phyloP scores from a whole-genome alignment of 2,113 vertebrate species.

The Lates calcarifer region DNA sequence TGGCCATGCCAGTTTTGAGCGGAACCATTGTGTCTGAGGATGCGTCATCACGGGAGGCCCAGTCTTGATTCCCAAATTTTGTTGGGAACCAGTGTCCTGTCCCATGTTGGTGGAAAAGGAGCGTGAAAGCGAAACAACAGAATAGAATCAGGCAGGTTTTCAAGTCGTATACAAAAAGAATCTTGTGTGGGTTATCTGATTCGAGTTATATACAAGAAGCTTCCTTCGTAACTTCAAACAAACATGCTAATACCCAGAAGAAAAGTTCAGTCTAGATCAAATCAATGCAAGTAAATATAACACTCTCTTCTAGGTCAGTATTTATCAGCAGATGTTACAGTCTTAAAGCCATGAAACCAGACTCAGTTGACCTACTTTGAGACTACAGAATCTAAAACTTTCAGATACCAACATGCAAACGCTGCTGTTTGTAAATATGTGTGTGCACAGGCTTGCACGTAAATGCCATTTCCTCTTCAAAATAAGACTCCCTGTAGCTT shows the following conservation, averaged over 20 bases:
- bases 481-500: constrained; percentile 4
- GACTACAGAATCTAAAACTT: not conserved
- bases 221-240: not conserved
- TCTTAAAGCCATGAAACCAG: constrained; percentile 33
- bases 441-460: not conserved
- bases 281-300: constrained; percentile 46
- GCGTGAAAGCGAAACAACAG: no score
- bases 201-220: not conserved
- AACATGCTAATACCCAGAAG: not conserved
- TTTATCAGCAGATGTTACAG: constrained; percentile 49
- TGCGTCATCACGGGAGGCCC: no score
- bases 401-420: not conserved
- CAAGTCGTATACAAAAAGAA: no score
- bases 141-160: not conserved
- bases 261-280: not conserved
- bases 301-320: constrained; percentile 32
- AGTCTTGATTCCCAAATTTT: no score
- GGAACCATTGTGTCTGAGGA: no score
- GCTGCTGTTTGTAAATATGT: constrained; percentile 4
- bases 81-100: no score
- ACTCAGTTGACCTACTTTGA: constrained; percentile 36
- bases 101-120: no score
- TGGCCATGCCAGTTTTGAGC: no score
- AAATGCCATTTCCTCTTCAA: not conserved
- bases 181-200: not conserved